Evolutionary conservation across 2,888 invertebrate species (phyloP).

Genomic region (Drosophila pseudotakahashii): DNA sequence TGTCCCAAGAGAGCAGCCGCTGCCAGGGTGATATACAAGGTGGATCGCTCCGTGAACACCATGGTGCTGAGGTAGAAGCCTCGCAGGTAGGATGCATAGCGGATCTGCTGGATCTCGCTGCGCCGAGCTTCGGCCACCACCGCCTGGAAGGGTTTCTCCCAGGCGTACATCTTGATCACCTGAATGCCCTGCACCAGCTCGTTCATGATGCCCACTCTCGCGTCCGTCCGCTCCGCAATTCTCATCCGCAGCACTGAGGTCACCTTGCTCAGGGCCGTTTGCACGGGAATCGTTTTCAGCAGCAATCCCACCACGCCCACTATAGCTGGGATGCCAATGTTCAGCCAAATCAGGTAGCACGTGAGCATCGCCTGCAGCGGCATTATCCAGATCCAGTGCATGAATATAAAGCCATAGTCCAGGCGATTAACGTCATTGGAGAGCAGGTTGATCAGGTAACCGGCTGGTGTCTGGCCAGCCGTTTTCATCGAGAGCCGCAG

Average conservation of each 20-base stretch:
- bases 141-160: conserved; percentile 95
- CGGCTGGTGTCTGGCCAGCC: conserved; percentile 90
- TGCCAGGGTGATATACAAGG: conserved; percentile 92
- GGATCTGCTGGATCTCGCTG: conserved; percentile 87
- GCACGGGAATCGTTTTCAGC: conserved; percentile 92
- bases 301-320: conserved; percentile 92
- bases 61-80: conserved; percentile 89
- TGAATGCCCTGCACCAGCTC: conserved; percentile 97
- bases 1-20: conserved; percentile 90
- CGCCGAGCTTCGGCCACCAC: conserved; percentile 91
- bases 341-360: conserved; percentile 90
- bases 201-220: conserved; percentile 95
- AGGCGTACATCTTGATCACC: conserved; percentile 98
- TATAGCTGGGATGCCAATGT: conserved; percentile 90
- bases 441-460: conserved; percentile 95
- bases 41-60: conserved; percentile 94
- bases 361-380: conserved; percentile 88
- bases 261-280: conserved; percentile 85
- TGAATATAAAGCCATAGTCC: conserved; percentile 92
- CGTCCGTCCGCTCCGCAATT: conserved; percentile 94
- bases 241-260: conserved; percentile 87
- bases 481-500: conserved; percentile 89
- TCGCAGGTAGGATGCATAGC: conserved; percentile 87
- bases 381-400: conserved; percentile 95
- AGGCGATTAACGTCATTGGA: conserved; percentile 97